phyloP scores from a whole-genome alignment of 2,113 vertebrate species.

The Caloenas nicobarica region DNA sequence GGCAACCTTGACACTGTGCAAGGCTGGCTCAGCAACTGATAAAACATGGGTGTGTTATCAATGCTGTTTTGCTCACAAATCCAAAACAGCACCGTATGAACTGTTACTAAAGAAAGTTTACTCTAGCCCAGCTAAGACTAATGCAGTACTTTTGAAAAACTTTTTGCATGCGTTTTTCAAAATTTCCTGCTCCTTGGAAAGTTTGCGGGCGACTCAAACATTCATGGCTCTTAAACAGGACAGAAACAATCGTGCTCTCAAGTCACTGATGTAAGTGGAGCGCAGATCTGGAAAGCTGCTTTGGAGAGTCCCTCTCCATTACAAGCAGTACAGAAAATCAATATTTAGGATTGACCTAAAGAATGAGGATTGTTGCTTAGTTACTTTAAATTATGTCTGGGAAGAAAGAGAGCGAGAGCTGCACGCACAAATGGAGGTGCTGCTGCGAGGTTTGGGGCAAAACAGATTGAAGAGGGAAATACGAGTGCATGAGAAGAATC shows the following conservation, averaged over 20 bases:
- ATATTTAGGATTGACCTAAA: neutral
- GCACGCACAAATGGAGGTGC: neutral
- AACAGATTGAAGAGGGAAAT: neutral
- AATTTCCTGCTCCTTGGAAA: neutral
- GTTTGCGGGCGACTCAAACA: neutral
- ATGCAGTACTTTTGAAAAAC: neutral
- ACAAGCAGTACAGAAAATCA: neutral
- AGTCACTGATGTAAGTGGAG: neutral
- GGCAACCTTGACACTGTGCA: neutral
- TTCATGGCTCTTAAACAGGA: neutral
- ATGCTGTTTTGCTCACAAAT: neutral
- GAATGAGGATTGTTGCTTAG: neutral
- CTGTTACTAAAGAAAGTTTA: neutral
- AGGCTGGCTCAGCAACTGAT: neutral
- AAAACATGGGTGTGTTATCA: neutral
- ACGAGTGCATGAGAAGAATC: neutral
- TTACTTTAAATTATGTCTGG: neutral
- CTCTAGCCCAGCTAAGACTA: neutral
- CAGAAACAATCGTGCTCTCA: neutral
- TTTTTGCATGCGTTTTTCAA: neutral
- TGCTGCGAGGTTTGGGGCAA: neutral
- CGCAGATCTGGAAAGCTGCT: neutral
- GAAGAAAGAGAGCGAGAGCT: neutral
- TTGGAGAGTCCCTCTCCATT: neutral
- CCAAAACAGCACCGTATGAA: fast-evolving